Conservation (phyloP, 2,797 vertebrate species). For the Apogon hyalosoma region DNA sequence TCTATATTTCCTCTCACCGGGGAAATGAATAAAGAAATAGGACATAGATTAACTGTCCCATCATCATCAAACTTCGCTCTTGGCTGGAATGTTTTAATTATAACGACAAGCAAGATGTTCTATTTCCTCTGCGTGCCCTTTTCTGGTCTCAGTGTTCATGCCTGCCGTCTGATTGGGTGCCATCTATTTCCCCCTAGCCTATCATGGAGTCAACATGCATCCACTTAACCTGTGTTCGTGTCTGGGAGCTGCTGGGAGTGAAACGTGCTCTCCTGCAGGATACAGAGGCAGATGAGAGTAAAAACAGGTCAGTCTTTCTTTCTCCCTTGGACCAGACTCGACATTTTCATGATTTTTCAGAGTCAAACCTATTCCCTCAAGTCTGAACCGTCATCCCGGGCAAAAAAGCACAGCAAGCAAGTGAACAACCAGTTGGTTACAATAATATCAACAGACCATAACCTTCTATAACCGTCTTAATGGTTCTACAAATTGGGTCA, state of each 20-base stretch:
- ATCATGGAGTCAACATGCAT: constrained; percentile 62
- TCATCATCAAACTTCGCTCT: constrained; percentile 65
- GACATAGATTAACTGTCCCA: constrained; percentile 62
- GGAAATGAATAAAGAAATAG: constrained; percentile 64
- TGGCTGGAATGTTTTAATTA: constrained; percentile 72
- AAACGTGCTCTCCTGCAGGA: constrained; percentile 50
- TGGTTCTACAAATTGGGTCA: constrained; percentile 30
- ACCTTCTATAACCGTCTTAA: constrained; percentile 13
- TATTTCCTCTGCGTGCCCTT: constrained; percentile 60
- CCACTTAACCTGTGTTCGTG: constrained; percentile 62
- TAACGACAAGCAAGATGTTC: constrained; percentile 50
- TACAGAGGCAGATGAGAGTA: constrained; percentile 39
- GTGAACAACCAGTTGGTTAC: constrained; percentile 4
- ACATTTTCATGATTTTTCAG: constrained; percentile 34
- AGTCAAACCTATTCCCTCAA: constrained; percentile 26
- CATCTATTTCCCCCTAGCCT: constrained; percentile 51
- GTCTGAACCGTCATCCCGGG: not conserved
- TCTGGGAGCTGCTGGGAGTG: constrained; percentile 52
- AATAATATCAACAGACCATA: constrained; percentile 10
- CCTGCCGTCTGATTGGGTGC: constrained; percentile 50
- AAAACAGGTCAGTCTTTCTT: constrained; percentile 51
- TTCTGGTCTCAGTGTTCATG: constrained; percentile 29
- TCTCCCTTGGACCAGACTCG: constrained; percentile 39
- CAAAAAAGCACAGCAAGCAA: constrained; percentile 1
- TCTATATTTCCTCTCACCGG: constrained; percentile 45